A percentile compares a stretch with the other conserved stretches of the same genome.
These are phyloP conservation scores for Coenonympha glycerion DNA, from an alignment of 2,888 invertebrate genomes.

Conservation along the genomic window DNA sequence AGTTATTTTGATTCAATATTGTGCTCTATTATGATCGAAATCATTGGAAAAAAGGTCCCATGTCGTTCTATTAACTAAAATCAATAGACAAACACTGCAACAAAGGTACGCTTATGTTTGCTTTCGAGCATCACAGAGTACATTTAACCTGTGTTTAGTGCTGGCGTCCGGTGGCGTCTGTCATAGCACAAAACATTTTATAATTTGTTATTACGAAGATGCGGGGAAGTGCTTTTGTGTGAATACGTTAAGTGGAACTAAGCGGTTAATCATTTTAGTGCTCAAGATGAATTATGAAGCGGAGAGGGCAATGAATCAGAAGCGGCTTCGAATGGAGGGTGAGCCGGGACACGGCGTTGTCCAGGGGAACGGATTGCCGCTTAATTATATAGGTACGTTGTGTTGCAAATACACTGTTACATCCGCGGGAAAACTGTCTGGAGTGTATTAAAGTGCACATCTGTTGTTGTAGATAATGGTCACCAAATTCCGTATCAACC, in stretches of 20 bases:
- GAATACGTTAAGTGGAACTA: constrained; percentile 37
- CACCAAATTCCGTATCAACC: constrained; percentile 73
- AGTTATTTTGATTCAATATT: constrained; percentile 65
- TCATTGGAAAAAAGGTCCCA: constrained; percentile 57
- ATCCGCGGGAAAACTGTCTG: constrained; percentile 33
- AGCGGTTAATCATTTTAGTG: constrained; percentile 63
- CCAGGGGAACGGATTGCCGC: constrained; percentile 72
- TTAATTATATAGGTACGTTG: constrained; percentile 69
- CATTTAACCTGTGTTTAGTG: constrained; percentile 74
- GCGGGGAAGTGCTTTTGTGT: constrained; percentile 44
- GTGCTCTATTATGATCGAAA: constrained; percentile 69
- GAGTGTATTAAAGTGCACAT: constrained; percentile 5
- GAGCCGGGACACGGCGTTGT: constrained; percentile 73
- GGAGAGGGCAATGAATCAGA: constrained; percentile 73
- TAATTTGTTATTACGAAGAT: constrained; percentile 40
- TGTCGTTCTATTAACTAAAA: constrained; percentile 72
- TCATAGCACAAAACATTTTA: constrained; percentile 56
- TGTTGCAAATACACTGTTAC: constrained; percentile 19
- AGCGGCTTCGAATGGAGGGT: constrained; percentile 72
- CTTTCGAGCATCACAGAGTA: too few relatives aligned
- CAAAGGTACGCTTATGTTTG: constrained; percentile 77
- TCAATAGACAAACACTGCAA: constrained; percentile 75
- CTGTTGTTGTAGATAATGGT: constrained; percentile 65
- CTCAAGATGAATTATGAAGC: constrained; percentile 75
- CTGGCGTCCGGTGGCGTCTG: constrained; percentile 76